These are phyloP conservation scores for Cheilosia urbana DNA, from an alignment of 2,888 invertebrate species.

Conservation along the genomic window DNA sequence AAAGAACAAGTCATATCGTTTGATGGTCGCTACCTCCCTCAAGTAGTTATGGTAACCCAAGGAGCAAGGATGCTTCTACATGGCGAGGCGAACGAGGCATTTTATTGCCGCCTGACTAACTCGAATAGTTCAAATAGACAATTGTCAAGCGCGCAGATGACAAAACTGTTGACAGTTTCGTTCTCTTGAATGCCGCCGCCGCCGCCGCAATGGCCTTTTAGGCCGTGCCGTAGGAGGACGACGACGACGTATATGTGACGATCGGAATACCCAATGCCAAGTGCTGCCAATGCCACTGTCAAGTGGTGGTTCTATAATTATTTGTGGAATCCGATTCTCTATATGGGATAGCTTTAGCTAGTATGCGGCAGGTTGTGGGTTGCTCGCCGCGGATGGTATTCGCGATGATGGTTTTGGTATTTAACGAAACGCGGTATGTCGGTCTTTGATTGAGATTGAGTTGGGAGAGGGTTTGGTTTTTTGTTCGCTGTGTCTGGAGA, in stretches of 20 bases:
- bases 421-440: conserved; percentile 39
- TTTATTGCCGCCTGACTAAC: conserved; percentile 66
- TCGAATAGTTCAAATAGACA: conserved; percentile 73
- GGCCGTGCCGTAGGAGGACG: conserved; percentile 53
- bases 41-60: conserved; percentile 45
- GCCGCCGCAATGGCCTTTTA: conserved; percentile 45
- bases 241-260: conserved; percentile 49
- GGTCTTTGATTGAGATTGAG: conserved; percentile 22
- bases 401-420: conserved; percentile 51
- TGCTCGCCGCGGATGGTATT: conserved; percentile 27
- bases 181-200: conserved; percentile 63
- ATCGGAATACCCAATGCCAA: conserved; percentile 59
- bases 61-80: conserved; percentile 13
- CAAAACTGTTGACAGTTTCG: conserved; percentile 75
- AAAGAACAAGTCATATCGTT: conserved; percentile 32
- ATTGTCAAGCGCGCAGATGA: conserved; percentile 72
- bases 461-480: background rate
- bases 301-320: conserved; percentile 64
- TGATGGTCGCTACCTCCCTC: conserved; percentile 66
- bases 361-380: conserved; percentile 62
- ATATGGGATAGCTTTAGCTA: conserved; percentile 28
- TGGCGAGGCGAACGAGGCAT: conserved; percentile 34
- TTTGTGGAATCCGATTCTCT: conserved; percentile 57
- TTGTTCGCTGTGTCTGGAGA: too few species aligned
- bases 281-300: conserved; percentile 66